These are phyloP conservation scores for Blennius ocellaris DNA, from an alignment of 2,113 vertebrate species.

Conservation along the genomic window DNA sequence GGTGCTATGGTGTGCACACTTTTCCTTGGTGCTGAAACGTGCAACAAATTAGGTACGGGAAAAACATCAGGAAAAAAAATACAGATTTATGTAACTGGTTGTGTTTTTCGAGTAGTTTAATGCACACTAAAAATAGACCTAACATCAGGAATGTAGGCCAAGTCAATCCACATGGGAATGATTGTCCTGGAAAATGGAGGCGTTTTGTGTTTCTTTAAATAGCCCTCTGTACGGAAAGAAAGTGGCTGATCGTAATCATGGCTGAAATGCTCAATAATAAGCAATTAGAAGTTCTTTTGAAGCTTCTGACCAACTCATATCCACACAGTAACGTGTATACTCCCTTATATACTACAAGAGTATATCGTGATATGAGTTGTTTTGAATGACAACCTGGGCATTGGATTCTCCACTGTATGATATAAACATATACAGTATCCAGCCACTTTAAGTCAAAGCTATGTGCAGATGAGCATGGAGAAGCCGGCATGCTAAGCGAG, in stretches of 20 bases:
- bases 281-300: constrained; percentile 52
- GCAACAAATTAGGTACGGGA: constrained; percentile 53
- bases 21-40: constrained; percentile 50
- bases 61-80: constrained; percentile 41
- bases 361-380: constrained; percentile 77
- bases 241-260: constrained; percentile 10
- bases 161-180: constrained; percentile 46
- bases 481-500: constrained; percentile 80
- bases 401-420: constrained; percentile 78
- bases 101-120: constrained; percentile 49
- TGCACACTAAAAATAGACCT: constrained; percentile 32
- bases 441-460: constrained; percentile 68
- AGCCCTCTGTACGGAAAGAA: constrained; percentile 15
- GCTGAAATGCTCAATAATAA: constrained; percentile 64
- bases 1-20: constrained; percentile 44
- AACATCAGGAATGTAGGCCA: constrained; percentile 44
- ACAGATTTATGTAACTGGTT: constrained; percentile 43
- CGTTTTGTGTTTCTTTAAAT: constrained; percentile 20
- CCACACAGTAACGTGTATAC: constrained; percentile 46
- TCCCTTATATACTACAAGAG: constrained; percentile 58
- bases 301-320: constrained; percentile 70
- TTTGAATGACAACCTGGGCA: constrained; percentile 55
- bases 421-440: constrained; percentile 79
- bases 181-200: constrained; percentile 48
- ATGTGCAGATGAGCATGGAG: constrained; percentile 78